Base-by-base conservation (phyloP, 2,797 vertebrate genomes). In the Micrastur ruficollis region DNA sequence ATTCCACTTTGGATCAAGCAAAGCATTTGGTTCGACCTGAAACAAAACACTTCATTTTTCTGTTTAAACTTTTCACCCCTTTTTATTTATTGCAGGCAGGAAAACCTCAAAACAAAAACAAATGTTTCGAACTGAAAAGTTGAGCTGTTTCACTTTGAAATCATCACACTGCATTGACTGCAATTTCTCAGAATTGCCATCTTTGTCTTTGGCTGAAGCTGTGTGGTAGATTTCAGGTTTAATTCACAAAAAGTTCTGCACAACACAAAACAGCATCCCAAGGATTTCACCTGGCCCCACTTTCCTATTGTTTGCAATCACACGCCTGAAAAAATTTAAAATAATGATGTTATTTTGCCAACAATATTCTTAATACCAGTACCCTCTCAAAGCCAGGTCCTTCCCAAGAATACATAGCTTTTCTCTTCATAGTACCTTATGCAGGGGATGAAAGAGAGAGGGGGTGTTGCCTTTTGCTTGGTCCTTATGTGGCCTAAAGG, bases 51-150 rank as follows among this genome's bases (percentile, higher is more conserved):
- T 95, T 68, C 68, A 95, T 95, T 94, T 96, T 81, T 73, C 66
- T 73, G 42, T 86, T 95, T 97, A 94, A 97, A 96, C 96, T 96
- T 95, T 97, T 97, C 95, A 97, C 95, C 89, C 80, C 55, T 94
- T 95, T 93, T 90, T 95, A 97, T 95, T 96, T 95, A 95, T 86
- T 95, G 76, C 91, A 86, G 72, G 76, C 93, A 97, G 91, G 96
- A 96, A 97, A 96, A 96, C 96, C 96, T 97, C 96, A 97, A 97
- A 97, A 96, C 73, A 97, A 97, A 97, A 95, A 91, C 96, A 97
- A 97, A 96, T 97, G 96, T 95, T 97, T 95, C 6, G 4, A 91
- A 91, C 87, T 72, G 87, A 96, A 96, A 95, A 90, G 53, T 14
- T 79, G 76, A 93, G 70, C 50, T 73, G 70, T 81, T 91, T 86